These are phyloP conservation scores for Mnemiopsis leidyi DNA, from an alignment of 37 sponge, comb jelly and placozoan species.

Conservation along the genomic window DNA sequence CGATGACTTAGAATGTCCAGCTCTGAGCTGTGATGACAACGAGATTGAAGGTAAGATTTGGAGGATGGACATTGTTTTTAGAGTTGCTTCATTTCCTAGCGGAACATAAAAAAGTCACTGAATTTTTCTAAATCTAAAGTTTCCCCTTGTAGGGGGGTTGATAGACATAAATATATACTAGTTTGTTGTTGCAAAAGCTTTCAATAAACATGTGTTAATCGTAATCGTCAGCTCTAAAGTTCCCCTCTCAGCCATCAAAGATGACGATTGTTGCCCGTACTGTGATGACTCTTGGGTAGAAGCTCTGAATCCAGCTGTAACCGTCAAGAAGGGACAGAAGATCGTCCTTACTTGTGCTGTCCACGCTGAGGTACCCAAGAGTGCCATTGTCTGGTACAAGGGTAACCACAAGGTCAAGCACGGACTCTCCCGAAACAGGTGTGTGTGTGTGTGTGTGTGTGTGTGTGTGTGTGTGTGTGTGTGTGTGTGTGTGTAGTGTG, in stretches of 20 bases:
- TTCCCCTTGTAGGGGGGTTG: too few relatives aligned
- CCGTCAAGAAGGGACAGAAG: conserved; percentile 4
- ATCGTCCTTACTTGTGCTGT: neutral
- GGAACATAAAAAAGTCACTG: too few relatives aligned
- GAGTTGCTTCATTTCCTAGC: too few relatives aligned
- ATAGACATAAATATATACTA: too few relatives aligned
- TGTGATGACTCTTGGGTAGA: neutral
- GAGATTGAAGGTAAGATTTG: neutral
- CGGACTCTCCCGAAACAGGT: neutral
- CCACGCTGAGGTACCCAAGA: conserved; percentile 20
- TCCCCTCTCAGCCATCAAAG: neutral
- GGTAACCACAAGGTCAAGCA: neutral
- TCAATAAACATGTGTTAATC: too few relatives aligned
- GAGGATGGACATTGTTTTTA: too few relatives aligned
- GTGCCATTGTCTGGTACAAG: neutral
- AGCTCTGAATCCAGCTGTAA: conserved; percentile 3
- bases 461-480: neutral
- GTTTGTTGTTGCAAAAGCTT: too few relatives aligned
- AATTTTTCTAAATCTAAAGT: too few relatives aligned
- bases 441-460: neutral
- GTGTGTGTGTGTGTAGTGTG: too few relatives aligned
- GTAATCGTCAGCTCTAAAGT: too few relatives aligned
- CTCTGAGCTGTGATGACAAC: neutral
- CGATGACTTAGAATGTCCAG: neutral
- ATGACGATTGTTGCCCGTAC: conserved; percentile 42